Percentiles rank a stretch among this genome's conserved stretches.
Conservation (phyloP, 2,797 vertebrate genomes). For the Hyperoplus immaculatus region DNA sequence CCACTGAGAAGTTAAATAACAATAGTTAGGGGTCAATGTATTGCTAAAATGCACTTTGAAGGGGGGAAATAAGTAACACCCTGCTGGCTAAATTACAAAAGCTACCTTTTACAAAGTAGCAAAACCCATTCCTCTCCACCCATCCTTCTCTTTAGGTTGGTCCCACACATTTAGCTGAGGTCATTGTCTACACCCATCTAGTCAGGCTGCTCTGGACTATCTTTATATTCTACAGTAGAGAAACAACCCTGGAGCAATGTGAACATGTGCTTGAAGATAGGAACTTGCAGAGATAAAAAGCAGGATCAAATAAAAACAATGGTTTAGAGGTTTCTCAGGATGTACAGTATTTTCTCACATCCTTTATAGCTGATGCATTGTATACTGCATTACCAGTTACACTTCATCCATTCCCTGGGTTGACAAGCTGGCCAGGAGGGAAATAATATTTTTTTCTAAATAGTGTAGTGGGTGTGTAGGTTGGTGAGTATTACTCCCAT, state of each 20-base stretch:
- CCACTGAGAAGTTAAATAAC: conserved; percentile 3
- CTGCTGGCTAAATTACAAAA: background rate
- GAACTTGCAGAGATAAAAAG: conserved; percentile 51
- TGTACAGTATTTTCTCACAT: conserved; percentile 4
- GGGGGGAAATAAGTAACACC: background rate
- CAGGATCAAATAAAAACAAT: conserved; percentile 67
- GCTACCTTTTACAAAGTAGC: background rate
- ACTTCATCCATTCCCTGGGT: background rate
- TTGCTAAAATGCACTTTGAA: conserved; percentile 27
- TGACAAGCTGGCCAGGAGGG: conserved; percentile 4
- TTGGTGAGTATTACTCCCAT: background rate
- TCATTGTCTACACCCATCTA: conserved; percentile 58
- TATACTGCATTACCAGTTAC: conserved; percentile 7
- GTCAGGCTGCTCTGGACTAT: conserved; percentile 53
- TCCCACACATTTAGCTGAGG: conserved; percentile 59
- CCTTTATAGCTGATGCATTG: conserved; percentile 1
- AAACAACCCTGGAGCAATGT: conserved; percentile 63
- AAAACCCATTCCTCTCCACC: background rate
- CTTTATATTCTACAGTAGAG: conserved; percentile 60
- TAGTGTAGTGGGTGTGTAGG: conserved; percentile 11
- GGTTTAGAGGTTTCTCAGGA: conserved; percentile 29
- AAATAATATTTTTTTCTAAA: conserved; percentile 14
- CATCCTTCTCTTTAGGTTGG: conserved; percentile 40
- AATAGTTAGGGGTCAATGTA: conserved; percentile 31
- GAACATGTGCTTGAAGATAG: conserved; percentile 67